Percentiles rank a stretch among this genome's conserved stretches.
Evolutionary conservation across 2,888 invertebrate species (phyloP).

Genomic region (Linnaemya vulpina): DNA sequence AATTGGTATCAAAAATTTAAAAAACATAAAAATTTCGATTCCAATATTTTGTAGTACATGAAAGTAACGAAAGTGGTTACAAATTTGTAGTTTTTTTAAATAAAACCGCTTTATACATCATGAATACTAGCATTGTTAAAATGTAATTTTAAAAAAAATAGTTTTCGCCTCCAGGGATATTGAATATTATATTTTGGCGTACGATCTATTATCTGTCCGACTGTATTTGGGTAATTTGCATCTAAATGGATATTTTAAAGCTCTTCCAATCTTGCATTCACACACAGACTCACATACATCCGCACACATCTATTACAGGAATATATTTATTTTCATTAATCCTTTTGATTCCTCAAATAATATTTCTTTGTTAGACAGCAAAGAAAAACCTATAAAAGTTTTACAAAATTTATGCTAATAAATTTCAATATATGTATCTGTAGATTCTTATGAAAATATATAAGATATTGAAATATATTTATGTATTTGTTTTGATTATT

Average conservation of each 20-base stretch:
- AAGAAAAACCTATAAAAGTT: not conserved
- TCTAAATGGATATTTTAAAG: conserved; percentile 63
- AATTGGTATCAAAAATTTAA: too few relatives aligned
- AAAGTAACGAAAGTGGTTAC: too few relatives aligned
- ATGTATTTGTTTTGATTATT: not conserved
- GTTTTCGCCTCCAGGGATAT: too few relatives aligned
- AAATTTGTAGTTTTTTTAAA: too few relatives aligned
- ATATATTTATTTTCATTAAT: conserved; percentile 19
- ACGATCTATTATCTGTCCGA: too few relatives aligned
- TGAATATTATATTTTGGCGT: too few relatives aligned
- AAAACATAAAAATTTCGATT: too few relatives aligned
- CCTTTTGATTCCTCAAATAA: conserved; percentile 14
- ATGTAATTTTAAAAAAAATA: too few relatives aligned
- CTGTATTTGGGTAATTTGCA: too few relatives aligned
- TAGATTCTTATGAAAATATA: conserved; percentile 31
- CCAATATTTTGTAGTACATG: too few relatives aligned
- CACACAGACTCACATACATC: not conserved
- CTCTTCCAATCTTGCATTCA: conserved; percentile 34
- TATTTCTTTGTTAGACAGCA: conserved; percentile 24
- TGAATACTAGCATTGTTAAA: too few relatives aligned
- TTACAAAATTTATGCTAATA: conserved; percentile 25
- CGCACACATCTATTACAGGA: not conserved
- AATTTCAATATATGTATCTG: conserved; percentile 29
- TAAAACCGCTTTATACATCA: too few relatives aligned
- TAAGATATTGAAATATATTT: not conserved